Evolutionary conservation across 2,888 invertebrate species (phyloP).

Genomic region (Neocrepidodera transversa): DNA sequence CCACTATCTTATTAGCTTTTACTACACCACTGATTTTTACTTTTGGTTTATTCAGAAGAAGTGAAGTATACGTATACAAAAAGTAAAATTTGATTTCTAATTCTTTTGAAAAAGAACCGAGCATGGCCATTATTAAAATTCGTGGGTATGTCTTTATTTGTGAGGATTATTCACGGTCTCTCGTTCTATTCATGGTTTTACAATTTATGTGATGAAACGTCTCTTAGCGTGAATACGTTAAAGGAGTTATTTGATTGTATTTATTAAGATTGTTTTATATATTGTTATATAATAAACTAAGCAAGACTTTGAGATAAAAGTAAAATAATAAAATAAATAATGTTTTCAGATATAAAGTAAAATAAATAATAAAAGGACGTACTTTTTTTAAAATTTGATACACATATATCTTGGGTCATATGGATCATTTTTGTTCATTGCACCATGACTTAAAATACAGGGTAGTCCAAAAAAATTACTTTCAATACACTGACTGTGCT

Average conservation of each 20-base stretch:
- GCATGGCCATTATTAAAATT: slow-evolving; percentile 28
- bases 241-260: not conserved
- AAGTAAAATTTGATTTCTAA: slow-evolving; percentile 14
- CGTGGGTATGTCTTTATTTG: slow-evolving; percentile 33
- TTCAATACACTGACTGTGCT: too few relatives aligned
- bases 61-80: slow-evolving; percentile 15
- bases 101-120: slow-evolving; percentile 10
- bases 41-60: slow-evolving; percentile 11
- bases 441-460: too few relatives aligned
- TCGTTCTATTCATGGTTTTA: slow-evolving; percentile 34
- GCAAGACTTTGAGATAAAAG: too few relatives aligned
- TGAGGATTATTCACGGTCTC: slow-evolving; percentile 35
- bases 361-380: too few relatives aligned
- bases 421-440: too few relatives aligned
- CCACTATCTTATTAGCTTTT: too few relatives aligned
- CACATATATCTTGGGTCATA: too few relatives aligned
- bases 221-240: slow-evolving; percentile 3
- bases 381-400: too few relatives aligned
- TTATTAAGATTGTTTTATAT: not conserved
- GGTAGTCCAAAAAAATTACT: too few relatives aligned
- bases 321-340: too few relatives aligned
- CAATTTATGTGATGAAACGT: slow-evolving; percentile 32
- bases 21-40: not conserved
- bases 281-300: too few relatives aligned
- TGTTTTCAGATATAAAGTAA: too few relatives aligned